A percentile compares a stretch with the other conserved stretches of the same genome.
phyloP scores from a whole-genome alignment of 1,140 invertebrate genomes.

The Adelges cooleyi region DNA sequence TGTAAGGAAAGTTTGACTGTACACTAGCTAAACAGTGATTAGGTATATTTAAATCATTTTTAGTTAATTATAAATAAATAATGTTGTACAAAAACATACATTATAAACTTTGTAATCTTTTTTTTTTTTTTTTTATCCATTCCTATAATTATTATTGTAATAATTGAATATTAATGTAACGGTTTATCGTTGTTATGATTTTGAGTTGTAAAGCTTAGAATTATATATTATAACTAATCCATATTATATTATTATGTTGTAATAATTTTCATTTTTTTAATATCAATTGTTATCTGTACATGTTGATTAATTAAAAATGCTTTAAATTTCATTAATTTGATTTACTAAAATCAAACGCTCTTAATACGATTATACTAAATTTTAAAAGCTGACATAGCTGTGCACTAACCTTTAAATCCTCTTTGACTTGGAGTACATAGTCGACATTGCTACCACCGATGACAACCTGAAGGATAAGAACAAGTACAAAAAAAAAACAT shows the following conservation, averaged over 20 bases:
- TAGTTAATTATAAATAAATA: slow-evolving; percentile 3
- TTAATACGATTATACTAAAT: not conserved
- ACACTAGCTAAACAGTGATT: slow-evolving; percentile 6
- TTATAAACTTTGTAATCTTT: slow-evolving; percentile 17
- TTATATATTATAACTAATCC: no score
- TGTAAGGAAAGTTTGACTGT: slow-evolving; percentile 12
- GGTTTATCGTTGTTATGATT: not conserved
- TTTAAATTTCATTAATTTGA: not conserved
- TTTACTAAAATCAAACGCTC: no score
- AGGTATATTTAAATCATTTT: slow-evolving; percentile 16
- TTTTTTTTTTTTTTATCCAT: slow-evolving; percentile 25
- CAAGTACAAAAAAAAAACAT: no score
- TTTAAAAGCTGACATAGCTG: not conserved
- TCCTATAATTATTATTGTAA: slow-evolving; percentile 13
- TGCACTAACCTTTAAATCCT: slow-evolving; percentile 51
- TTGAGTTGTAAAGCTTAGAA: no score
- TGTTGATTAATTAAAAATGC: not conserved
- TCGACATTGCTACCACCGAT: slow-evolving; percentile 73
- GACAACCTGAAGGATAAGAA: no score
- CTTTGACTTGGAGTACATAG: slow-evolving; percentile 52
- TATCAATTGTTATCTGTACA: not conserved
- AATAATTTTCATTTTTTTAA: no score
- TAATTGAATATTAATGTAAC: slow-evolving; percentile 9
- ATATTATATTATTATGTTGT: no score
- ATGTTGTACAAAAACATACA: slow-evolving; percentile 20